These are phyloP conservation scores for Eubasilissa splendida DNA, from an alignment of 2,888 invertebrate species.

Conservation along the genomic window DNA sequence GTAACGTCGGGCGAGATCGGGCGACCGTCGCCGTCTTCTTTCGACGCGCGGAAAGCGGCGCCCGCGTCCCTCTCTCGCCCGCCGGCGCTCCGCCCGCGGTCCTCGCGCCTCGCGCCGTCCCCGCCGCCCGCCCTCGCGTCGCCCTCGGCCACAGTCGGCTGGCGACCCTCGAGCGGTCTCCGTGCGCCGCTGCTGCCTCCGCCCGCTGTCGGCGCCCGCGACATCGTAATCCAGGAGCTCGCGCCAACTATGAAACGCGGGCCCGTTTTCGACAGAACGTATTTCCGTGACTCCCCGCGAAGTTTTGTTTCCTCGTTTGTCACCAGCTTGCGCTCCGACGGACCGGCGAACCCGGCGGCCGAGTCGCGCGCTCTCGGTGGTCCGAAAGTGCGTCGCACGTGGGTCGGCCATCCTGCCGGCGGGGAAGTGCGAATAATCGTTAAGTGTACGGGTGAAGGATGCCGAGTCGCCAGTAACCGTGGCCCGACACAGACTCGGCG, in stretches of 20 bases:
- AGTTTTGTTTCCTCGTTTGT: slow-evolving; percentile 60
- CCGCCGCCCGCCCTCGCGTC: slow-evolving; percentile 19
- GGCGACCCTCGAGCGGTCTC: slow-evolving; percentile 58
- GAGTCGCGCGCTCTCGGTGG: not conserved
- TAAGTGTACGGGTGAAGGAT: too few species aligned
- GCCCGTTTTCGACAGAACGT: slow-evolving; percentile 6
- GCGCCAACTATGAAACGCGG: slow-evolving; percentile 9
- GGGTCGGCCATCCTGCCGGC: not conserved
- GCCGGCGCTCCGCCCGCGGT: slow-evolving; percentile 13
- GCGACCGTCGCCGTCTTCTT: slow-evolving; percentile 3
- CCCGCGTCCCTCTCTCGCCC: slow-evolving; percentile 32
- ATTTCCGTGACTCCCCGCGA: slow-evolving; percentile 60
- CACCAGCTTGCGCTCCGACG: not conserved
- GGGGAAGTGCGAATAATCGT: too few species aligned
- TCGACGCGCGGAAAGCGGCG: slow-evolving; percentile 4
- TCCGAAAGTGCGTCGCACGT: slow-evolving; percentile 10
- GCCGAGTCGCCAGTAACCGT: too few species aligned
- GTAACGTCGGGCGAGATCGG: slow-evolving; percentile 5
- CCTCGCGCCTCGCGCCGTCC: slow-evolving; percentile 15
- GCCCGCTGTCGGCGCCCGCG: not conserved
- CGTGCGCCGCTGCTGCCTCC: slow-evolving; percentile 62
- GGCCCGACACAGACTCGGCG: too few species aligned
- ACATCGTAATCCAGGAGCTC: slow-evolving; percentile 15
- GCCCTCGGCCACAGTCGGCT: slow-evolving; percentile 48
- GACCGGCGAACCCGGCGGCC: not conserved